Percentiles rank a stretch among this genome's conserved stretches.
These are phyloP conservation scores for Poecilia gillii DNA, from an alignment of 2,797 vertebrate species.

Conservation along the genomic window DNA sequence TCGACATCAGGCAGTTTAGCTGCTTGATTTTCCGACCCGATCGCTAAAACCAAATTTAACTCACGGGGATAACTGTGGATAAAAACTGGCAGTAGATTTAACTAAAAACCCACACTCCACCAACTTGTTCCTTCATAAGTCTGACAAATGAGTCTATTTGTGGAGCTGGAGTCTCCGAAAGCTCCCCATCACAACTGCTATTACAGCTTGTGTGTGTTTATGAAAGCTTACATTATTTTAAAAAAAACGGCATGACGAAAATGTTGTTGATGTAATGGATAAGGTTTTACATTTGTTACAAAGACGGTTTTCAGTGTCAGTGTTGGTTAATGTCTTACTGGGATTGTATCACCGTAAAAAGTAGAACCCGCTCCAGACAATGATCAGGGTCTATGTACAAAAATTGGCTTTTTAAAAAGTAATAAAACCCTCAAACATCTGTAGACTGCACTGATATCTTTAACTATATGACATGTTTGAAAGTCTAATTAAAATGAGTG, in stretches of 20 bases:
- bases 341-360: not conserved
- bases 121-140: conserved; percentile 4
- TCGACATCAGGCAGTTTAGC: conserved; percentile 5
- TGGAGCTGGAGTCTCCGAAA: not conserved
- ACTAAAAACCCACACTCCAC: conserved; percentile 14
- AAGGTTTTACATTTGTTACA: not conserved
- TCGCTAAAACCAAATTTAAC: conserved; percentile 9
- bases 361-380: not conserved
- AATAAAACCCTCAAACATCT: not conserved
- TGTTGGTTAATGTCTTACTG: not conserved
- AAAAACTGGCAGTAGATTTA: conserved; percentile 3
- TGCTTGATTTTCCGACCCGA: not conserved
- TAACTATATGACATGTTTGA: not conserved
- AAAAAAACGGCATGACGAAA: not conserved
- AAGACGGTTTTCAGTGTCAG: not conserved
- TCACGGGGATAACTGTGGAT: not conserved
- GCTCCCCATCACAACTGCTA: conserved; percentile 14
- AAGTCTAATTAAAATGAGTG: not conserved
- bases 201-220: conserved; percentile 4
- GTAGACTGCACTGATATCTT: not conserved
- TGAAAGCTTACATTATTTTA: not conserved
- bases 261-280: not conserved
- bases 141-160: conserved; percentile 13
- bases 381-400: not conserved
- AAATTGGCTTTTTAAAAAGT: not conserved